Percentiles rank a stretch among this genome's conserved stretches.
Evolutionary conservation across 53 echinoderm and acorn worm species (phyloP).

Genomic region (Mesocentrotus franciscanus): DNA sequence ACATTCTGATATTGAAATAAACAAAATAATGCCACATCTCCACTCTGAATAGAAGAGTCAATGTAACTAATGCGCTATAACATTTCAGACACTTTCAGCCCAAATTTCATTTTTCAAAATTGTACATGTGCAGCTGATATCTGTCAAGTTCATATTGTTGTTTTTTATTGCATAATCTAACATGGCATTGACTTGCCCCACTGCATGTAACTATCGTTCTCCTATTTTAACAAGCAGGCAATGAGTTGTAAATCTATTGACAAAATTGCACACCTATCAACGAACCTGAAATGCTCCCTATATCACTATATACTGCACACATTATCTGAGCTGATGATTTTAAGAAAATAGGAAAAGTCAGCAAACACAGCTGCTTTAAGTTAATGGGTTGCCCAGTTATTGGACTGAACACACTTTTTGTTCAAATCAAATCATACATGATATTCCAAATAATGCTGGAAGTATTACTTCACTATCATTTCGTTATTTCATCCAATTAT

Average conservation of each 20-base stretch:
- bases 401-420: neutral
- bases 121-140: conserved; percentile 6
- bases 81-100: conserved; percentile 59
- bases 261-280: conserved; percentile 48
- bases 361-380: neutral
- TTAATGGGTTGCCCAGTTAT: neutral
- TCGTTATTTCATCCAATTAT: neutral
- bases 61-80: neutral
- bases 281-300: conserved; percentile 4
- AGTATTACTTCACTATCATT: neutral
- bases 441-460: neutral
- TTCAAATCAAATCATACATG: neutral
- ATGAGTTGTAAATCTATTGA: conserved; percentile 52
- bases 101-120: conserved; percentile 39
- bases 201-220: neutral
- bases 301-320: conserved; percentile 22
- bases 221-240: conserved; percentile 10
- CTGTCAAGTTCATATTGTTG: conserved; percentile 21
- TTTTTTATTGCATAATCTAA: conserved; percentile 47
- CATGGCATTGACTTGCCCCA: conserved; percentile 13
- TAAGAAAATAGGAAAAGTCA: neutral
- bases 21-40: neutral
- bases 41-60: neutral
- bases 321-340: neutral
- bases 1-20: neutral